Conservation (phyloP, 2,797 vertebrate genomes). For the Jordanella pulchra region DNA sequence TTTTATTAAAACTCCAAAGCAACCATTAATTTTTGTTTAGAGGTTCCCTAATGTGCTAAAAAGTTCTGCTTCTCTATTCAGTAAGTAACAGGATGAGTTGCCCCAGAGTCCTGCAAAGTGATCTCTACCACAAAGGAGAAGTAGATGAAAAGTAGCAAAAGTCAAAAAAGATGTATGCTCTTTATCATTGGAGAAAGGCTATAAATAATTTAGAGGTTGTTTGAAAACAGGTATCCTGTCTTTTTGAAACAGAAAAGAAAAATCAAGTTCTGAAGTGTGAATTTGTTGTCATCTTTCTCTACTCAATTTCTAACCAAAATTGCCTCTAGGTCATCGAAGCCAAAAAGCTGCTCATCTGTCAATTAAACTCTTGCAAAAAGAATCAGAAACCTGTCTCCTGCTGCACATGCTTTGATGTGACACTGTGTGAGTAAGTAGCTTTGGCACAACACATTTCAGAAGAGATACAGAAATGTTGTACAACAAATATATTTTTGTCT, state of each 20-base stretch:
- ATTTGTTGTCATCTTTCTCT: not conserved
- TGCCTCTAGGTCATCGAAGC: not conserved
- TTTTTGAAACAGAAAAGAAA: not conserved
- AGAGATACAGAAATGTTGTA: conserved; percentile 8
- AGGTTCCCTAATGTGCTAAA: too few relatives aligned
- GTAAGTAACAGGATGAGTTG: too few relatives aligned
- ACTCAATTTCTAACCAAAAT: conserved; percentile 11
- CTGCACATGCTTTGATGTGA: conserved; percentile 23
- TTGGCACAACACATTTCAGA: conserved; percentile 14
- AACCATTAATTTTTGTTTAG: too few relatives aligned
- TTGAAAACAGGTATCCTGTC: not conserved
- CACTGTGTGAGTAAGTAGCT: not conserved
- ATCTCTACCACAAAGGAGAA: not conserved
- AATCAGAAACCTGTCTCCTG: conserved; percentile 5
- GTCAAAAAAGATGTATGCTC: not conserved
- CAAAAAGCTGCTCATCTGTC: conserved; percentile 16
- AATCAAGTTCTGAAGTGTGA: not conserved
- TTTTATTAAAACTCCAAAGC: too few relatives aligned
- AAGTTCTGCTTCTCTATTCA: too few relatives aligned
- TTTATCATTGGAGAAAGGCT: not conserved
- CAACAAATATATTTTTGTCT: conserved; percentile 10
- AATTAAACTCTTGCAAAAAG: conserved; percentile 6
- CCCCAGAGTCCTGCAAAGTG: too few relatives aligned
- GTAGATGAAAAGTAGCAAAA: not conserved
- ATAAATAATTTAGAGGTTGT: not conserved